Base-by-base conservation (phyloP, 1,140 invertebrate species). In the Drosophila subobscura region DNA sequence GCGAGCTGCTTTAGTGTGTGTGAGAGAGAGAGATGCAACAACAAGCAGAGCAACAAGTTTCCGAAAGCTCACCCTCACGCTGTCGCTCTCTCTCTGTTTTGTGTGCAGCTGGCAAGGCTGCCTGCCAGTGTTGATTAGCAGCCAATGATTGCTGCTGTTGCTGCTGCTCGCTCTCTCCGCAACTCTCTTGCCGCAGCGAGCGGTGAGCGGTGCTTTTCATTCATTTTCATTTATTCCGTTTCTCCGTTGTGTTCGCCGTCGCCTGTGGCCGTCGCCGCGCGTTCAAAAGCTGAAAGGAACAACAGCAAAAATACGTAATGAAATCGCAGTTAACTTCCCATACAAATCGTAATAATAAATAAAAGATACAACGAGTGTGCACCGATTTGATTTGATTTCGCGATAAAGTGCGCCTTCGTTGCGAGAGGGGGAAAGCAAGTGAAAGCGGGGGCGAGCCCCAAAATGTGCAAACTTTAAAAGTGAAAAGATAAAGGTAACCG, bases 201-300 rank as follows among this genome's bases (percentile, higher is more conserved):
- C 16, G 16, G 16, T 20, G 16, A 20, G 16, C 16, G 61, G 80
- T 80, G 81, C 75, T 81, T 85, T 85, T 86, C 77, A 86, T 86
- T 85, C 77, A 86, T 86, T 80, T 86, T 75, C 65, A 56, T 68
- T 68, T 37, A 12, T 37, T 20, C 45, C 41, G 73, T 68, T 55
- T 50, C 53, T 85, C 77, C 80, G 81, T 77, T 85, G 81, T 71
- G 81, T 85, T 85, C 81, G 80, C 27, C 27, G 27, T 29, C 27
- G 27, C 29, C 29, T 8, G 33, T 77, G 51, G 81, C 73, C 33
- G 84, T 66, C 81, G 80, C 12, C 80, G 79, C 79, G 77, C 77
- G 81, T 86, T 54, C 81, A 86, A 85, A 86, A 86, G 81, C 68
- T 81, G 60, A 74, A 55, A 56, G 55, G 50, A 54, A 55, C 37